These are phyloP conservation scores for Engraulis encrasicolus DNA, from an alignment of 2,113 vertebrate genomes.

Conservation along the genomic window DNA sequence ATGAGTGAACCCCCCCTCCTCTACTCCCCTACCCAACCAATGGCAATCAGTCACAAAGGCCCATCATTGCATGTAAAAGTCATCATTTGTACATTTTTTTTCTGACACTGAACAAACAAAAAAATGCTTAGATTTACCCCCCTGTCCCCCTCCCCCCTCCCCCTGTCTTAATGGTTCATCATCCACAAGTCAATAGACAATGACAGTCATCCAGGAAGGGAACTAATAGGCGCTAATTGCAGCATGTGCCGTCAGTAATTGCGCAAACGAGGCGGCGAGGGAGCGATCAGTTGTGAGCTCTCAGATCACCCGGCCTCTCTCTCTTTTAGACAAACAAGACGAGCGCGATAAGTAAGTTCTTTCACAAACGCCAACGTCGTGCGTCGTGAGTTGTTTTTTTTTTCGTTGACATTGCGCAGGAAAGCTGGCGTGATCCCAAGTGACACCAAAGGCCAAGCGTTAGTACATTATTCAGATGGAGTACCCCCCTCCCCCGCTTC, in stretches of 20 bases:
- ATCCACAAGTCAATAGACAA: conserved; percentile 21
- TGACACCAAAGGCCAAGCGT: conserved; percentile 77
- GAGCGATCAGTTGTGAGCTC: neutral
- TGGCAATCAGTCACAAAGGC: conserved; percentile 63
- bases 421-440: conserved; percentile 70
- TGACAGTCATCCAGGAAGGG: conserved; percentile 18
- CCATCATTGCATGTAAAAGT: conserved; percentile 34
- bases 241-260: conserved; percentile 18
- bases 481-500: conserved; percentile 60
- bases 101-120: conserved; percentile 18
- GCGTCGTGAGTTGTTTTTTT: no score
- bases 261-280: neutral
- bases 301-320: neutral
- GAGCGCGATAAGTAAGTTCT: conserved; percentile 35
- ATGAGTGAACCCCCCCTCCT: conserved; percentile 60
- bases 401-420: conserved; percentile 63
- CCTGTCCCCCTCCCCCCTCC: neutral
- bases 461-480: conserved; percentile 75
- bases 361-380: conserved; percentile 55
- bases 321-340: conserved; percentile 53
- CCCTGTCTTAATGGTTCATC: neutral
- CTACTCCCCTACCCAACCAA: conserved; percentile 32
- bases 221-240: conserved; percentile 31
- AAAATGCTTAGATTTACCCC: conserved; percentile 14
- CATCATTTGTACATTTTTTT: conserved; percentile 13